Evolutionary conservation across 2,113 vertebrate genomes (phyloP).

Genomic region (Chaetodon auriga): DNA sequence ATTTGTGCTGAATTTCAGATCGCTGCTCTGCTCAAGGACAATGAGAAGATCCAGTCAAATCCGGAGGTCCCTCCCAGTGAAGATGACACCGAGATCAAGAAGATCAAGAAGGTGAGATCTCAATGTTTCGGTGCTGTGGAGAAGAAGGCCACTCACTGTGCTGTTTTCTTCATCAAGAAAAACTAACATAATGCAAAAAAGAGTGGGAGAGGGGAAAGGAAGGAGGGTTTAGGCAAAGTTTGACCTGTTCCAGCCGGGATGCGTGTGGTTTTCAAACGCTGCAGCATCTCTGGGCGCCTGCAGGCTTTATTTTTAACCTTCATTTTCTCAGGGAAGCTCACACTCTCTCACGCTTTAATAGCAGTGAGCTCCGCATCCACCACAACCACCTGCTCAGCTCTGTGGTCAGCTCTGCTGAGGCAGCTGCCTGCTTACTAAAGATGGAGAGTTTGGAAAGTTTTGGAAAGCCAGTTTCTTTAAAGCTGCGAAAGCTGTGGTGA

Average conservation of each 20-base stretch:
- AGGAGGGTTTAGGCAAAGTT: not conserved
- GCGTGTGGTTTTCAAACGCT: not conserved
- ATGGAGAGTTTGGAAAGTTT: slow-evolving; percentile 6
- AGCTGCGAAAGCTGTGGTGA: not conserved
- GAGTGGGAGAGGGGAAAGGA: not conserved
- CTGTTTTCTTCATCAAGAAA: not conserved
- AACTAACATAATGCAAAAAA: slow-evolving; percentile 9
- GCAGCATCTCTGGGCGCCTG: slow-evolving; percentile 34
- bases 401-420: slow-evolving; percentile 11
- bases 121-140: not conserved
- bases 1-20: slow-evolving; percentile 84
- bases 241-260: not conserved
- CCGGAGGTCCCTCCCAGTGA: slow-evolving; percentile 87
- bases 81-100: slow-evolving; percentile 96
- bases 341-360: not conserved
- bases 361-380: slow-evolving; percentile 14
- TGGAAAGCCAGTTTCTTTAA: not conserved
- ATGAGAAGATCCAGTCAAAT: slow-evolving; percentile 93
- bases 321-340: slow-evolving; percentile 27
- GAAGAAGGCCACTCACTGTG: not conserved
- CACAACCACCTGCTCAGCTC: not conserved
- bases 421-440: slow-evolving; percentile 14
- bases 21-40: slow-evolving; percentile 92
- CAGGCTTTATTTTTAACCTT: slow-evolving; percentile 34
- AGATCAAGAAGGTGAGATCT: slow-evolving; percentile 94